Evolutionary conservation across 2,888 invertebrate species (phyloP), one percentile per base, ranked within the genome.

Genomic region (Mamestra brassicae): DNA sequence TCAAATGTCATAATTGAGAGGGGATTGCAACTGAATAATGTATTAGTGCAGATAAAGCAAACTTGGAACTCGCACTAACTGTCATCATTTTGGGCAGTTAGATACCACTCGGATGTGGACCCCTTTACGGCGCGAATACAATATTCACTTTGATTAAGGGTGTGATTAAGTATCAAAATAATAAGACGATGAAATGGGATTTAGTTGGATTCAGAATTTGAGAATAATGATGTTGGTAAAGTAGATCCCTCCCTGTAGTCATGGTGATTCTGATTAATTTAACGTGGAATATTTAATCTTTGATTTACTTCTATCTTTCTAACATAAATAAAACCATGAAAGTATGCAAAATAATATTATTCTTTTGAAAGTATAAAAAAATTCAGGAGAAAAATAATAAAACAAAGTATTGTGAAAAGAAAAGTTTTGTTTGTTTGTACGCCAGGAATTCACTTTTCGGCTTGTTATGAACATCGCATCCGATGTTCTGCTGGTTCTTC

Each of bases 1-100:
- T 95, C 94, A 94, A 93, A 95, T 93, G 93, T 94, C 94, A 94
- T 95, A 92, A 94, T 94, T 95, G 91, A 84, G 79, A 86, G 81
- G 89, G 84, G 87, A 83, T 80, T 78, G 92, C 89, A 89, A 92
- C 92, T 93, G 92, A 92, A 94, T 94, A 93, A 94, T 93, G 90
- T 90, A 92, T 91, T 90, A 89, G 86, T 88, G 89, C 89, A 86
- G 88, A 88, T 87, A 87, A 87, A 83, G 89, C 86, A 85, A 83
- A 87, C 86, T 86, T 79, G 69, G 52, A 72, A 83, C 84, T 86
- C 85, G 75, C 76, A 89, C 86, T 87, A 80, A 86, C 83, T 84
- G 81, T 86, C 88, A 78, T 85, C 82, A 88, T 85, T 76, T 80
- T 69, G 71, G 76, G 55, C 76, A 78, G 77, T 76, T 82, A 50